Evolutionary conservation across 2,797 vertebrate genomes (phyloP).

Genomic region (Acanthornis magna): DNA sequence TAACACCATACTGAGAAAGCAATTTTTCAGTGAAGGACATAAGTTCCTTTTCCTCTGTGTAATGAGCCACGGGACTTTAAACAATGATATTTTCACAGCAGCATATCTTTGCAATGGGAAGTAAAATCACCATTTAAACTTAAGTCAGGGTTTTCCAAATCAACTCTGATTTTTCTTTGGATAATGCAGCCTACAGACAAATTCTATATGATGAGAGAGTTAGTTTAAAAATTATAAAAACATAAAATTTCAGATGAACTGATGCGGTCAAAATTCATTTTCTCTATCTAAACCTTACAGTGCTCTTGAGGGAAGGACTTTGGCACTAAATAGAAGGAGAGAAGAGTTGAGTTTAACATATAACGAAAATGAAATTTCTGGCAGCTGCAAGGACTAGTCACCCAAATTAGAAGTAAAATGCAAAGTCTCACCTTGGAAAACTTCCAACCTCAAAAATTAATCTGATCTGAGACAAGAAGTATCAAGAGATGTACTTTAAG

Average conservation of each 20-base stretch:
- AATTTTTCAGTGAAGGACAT: neutral
- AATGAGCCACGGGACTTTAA: neutral
- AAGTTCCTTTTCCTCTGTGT: neutral
- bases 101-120: neutral
- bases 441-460: conserved; percentile 21
- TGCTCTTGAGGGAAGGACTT: neutral
- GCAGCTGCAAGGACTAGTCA: neutral
- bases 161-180: neutral
- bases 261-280: neutral
- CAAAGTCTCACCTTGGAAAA: neutral
- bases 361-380: neutral
- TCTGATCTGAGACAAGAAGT: neutral
- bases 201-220: neutral
- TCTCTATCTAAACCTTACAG: neutral
- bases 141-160: neutral
- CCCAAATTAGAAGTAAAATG: neutral
- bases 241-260: neutral
- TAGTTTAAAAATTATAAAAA: neutral
- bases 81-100: neutral
- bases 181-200: neutral
- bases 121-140: neutral
- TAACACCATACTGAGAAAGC: neutral
- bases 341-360: neutral
- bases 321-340: neutral
- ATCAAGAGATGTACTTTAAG: neutral